Percentiles rank a stretch among this genome's conserved stretches.
Conservation (phyloP, 2,888 invertebrate genomes). For the Watsonalla binaria region DNA sequence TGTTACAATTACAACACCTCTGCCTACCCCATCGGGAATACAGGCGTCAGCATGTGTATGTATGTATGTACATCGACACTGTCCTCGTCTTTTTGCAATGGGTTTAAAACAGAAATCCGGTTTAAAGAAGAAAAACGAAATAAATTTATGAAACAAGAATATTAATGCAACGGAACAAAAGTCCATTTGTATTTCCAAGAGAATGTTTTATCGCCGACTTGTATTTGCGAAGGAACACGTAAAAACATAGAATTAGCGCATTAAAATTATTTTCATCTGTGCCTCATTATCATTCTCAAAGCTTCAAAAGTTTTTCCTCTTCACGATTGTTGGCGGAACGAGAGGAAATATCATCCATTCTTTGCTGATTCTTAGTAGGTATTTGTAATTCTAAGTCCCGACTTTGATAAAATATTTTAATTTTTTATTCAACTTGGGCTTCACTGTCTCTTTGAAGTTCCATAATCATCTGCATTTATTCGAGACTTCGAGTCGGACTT, state of each 20-base stretch:
- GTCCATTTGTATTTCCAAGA: neutral
- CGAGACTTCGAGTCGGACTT: neutral
- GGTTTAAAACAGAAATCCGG: too few relatives aligned
- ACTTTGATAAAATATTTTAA: neutral
- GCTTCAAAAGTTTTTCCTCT: conserved; percentile 1
- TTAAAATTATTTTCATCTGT: neutral
- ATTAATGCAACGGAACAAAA: neutral
- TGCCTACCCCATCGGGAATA: too few relatives aligned
- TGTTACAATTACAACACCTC: too few relatives aligned
- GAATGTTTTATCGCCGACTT: neutral
- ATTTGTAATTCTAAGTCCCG: conserved; percentile 1
- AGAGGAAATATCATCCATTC: neutral
- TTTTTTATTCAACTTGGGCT: neutral
- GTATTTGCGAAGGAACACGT: neutral
- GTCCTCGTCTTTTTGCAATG: too few relatives aligned
- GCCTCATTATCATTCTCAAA: conserved; percentile 3
- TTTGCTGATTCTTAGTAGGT: neutral
- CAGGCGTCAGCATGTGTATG: too few relatives aligned
- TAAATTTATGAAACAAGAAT: neutral
- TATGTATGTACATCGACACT: too few relatives aligned
- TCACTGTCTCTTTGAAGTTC: neutral
- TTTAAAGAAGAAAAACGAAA: neutral
- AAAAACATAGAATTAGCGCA: neutral
- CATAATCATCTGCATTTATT: neutral
- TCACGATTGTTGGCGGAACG: neutral